Evolutionary conservation across 2,113 vertebrate genomes (phyloP), one percentile per base, ranked within the genome.

Genomic region (Alligator sinensis): DNA sequence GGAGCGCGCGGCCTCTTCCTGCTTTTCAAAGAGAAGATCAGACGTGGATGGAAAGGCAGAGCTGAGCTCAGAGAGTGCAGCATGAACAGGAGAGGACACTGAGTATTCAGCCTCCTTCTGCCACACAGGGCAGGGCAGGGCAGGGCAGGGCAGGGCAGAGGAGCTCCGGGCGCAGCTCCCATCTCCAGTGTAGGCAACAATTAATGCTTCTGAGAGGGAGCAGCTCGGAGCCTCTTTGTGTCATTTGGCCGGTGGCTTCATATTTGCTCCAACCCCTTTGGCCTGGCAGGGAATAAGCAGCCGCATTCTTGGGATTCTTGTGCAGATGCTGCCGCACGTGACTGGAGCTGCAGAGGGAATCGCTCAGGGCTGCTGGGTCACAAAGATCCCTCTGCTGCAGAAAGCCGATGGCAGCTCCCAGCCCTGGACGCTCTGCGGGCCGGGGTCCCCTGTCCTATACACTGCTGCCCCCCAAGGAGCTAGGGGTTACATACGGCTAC

Each of bases 231-330:
- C 3, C 55, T 47, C 6, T 24, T 30, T 59, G 55, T 75, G 68
- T 27, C 18, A 11, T 57, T 64, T 76, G 70, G 28, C 27, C 17
- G 19, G 77, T 47, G 57, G 87, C 38, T 47, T 90, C 54, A 16
- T n/a, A 47, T 55, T 72, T 78, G 64, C 19, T 22, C 13, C 14
- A 28, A 30, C 38, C 66, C 27, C 85, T 47, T 58, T 64, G 87
- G 47, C 60, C 57, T 12, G 3, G 18, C 66, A 30, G 22, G 16
- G 30, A 66, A 27, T 12, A 22, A 76, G 68, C 80, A 13, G 2
- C 4, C 10, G 22, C 83, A 89, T 94, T 91, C 89, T 89, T 89
- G n/a, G 38, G 62, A 94, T 92, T 83, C 77, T 86, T 81, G 60
- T 76, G 86, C 64, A 76, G 74, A 57, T 38, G 16, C 57, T 72